Percentiles rank a stretch among this genome's conserved stretches.
Evolutionary conservation across 2,888 invertebrate genomes (phyloP).

Genomic region (Lasioglossum pauxillum): DNA sequence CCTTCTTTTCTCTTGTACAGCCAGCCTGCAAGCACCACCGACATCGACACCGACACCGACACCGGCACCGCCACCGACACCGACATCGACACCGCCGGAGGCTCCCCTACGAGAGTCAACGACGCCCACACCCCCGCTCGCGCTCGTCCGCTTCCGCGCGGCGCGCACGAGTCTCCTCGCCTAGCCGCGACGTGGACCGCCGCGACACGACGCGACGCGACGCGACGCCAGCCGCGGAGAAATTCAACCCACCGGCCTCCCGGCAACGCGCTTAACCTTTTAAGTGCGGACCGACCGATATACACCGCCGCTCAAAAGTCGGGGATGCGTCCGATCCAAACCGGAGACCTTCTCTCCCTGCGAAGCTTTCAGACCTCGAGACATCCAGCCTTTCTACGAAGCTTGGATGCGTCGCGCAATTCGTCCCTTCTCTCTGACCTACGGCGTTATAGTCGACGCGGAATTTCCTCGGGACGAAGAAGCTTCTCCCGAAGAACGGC

Average conservation of each 20-base stretch:
- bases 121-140: constrained; percentile 3
- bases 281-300: constrained; percentile 58
- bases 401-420: too few relatives aligned
- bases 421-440: background rate
- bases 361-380: background rate
- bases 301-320: background rate
- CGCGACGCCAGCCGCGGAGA: constrained; percentile 44
- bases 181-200: constrained; percentile 7
- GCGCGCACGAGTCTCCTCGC: constrained; percentile 7
- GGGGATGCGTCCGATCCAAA: background rate
- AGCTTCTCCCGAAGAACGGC: background rate
- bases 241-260: constrained; percentile 65
- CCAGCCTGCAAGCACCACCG: constrained; percentile 45
- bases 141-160: constrained; percentile 3
- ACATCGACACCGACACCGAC: constrained; percentile 31
- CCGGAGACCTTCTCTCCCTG: background rate
- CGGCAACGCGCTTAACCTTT: constrained; percentile 67
- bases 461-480: background rate
- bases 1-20: constrained; percentile 42
- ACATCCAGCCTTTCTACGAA: too few relatives aligned
- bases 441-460: background rate
- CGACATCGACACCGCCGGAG: constrained; percentile 27
- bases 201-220: background rate
- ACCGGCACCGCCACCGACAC: constrained; percentile 32
- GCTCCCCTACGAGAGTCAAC: constrained; percentile 14